phyloP scores from a whole-genome alignment of 2,888 invertebrate species.

The Yponomeuta plumbellus region DNA sequence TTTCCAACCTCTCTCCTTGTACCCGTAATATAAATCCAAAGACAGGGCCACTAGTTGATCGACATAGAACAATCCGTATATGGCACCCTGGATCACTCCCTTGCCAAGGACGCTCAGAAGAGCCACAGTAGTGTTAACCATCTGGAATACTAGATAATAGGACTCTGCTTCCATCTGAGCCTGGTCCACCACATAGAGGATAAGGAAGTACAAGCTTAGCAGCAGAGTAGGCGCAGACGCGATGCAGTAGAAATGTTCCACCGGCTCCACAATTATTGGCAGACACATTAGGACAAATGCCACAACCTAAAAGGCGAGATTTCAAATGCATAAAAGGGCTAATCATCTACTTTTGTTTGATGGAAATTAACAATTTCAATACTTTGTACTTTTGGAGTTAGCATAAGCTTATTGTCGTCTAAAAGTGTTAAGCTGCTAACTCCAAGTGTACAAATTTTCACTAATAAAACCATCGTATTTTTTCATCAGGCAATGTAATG shows the following conservation, averaged over 20 bases:
- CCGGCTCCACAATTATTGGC: conserved; percentile 57
- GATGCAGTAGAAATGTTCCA: conserved; percentile 52
- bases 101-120: conserved; percentile 44
- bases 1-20: conserved; percentile 52
- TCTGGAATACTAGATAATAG: conserved; percentile 28
- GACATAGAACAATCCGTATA: conserved; percentile 49
- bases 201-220: conserved; percentile 38
- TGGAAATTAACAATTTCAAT: too few relatives aligned
- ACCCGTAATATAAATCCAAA: conserved; percentile 54
- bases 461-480: too few relatives aligned
- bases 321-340: too few relatives aligned
- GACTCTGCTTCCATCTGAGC: conserved; percentile 49
- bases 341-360: conserved; percentile 30
- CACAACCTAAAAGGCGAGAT: conserved; percentile 64
- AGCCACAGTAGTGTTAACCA: too few relatives aligned
- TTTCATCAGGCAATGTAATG: too few relatives aligned
- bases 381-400: too few relatives aligned
- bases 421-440: too few relatives aligned
- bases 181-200: conserved; percentile 63
- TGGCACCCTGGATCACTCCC: conserved; percentile 32
- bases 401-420: too few relatives aligned
- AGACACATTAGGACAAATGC: conserved; percentile 63
- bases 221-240: conserved; percentile 62
- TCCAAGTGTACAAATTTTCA: too few relatives aligned
- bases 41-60: conserved; percentile 56